A percentile compares a stretch with the other conserved stretches of the same genome.
phyloP scores from a whole-genome alignment of 2,113 vertebrate genomes.

The Mormyrus lacerda region DNA sequence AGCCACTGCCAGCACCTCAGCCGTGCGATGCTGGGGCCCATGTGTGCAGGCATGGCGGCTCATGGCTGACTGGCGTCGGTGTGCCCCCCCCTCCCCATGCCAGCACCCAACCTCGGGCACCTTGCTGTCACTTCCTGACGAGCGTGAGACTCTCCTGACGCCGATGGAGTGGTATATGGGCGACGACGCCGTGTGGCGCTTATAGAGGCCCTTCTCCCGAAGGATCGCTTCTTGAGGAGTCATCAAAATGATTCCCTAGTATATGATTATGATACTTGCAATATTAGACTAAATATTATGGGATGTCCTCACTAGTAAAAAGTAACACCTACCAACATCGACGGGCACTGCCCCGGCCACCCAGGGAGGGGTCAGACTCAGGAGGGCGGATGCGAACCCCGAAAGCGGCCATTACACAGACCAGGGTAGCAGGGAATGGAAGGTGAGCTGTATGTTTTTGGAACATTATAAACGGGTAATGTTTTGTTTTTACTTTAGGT shows the following conservation, averaged over 20 bases:
- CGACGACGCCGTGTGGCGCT: background rate
- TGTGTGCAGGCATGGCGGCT: conserved; percentile 6
- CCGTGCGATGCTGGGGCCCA: background rate
- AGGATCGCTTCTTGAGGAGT: background rate
- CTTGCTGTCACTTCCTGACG: background rate
- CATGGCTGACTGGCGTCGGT: background rate
- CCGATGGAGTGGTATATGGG: background rate
- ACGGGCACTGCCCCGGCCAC: background rate
- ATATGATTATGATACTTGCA: background rate
- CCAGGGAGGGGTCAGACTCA: background rate
- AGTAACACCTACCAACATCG: background rate
- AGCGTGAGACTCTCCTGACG: background rate
- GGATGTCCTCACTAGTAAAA: background rate
- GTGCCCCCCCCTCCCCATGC: background rate
- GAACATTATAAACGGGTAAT: background rate
- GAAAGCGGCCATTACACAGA: background rate
- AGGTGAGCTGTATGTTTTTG: background rate
- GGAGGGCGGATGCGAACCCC: background rate
- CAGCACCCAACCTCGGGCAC: background rate
- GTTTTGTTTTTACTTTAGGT: background rate
- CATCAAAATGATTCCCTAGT: background rate
- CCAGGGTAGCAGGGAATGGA: background rate
- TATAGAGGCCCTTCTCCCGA: background rate
- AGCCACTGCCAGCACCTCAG: background rate
- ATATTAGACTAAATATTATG: background rate